Conservation (phyloP, 2,113 vertebrate genomes). For the Chloropsis hardwickii region DNA sequence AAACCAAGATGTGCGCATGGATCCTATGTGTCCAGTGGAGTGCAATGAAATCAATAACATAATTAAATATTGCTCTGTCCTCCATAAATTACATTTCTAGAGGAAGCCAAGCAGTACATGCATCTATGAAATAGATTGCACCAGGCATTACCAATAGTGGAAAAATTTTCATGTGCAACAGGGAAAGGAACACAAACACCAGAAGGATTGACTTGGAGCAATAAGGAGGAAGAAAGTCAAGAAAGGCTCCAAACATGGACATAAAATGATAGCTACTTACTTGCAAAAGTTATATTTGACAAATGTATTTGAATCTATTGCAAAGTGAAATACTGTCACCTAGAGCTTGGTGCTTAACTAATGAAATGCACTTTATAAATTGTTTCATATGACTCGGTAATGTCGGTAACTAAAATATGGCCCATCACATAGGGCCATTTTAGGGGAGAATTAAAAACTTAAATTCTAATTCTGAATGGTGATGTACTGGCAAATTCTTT, state of each 20-base stretch:
- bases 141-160: slow-evolving; percentile 4
- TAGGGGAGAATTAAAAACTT: neutral
- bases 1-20: neutral
- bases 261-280: neutral
- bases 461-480: neutral
- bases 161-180: neutral
- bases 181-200: neutral
- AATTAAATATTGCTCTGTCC: slow-evolving; percentile 1
- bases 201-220: neutral
- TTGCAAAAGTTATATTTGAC: neutral
- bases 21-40: neutral
- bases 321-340: neutral
- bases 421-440: neutral
- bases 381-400: neutral
- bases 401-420: neutral
- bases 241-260: neutral
- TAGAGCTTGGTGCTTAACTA: neutral
- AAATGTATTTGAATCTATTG: neutral
- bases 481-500: neutral
- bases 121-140: slow-evolving; percentile 30
- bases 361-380: neutral
- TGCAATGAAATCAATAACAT: slow-evolving; percentile 5
- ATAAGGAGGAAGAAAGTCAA: neutral
- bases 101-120: neutral
- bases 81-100: slow-evolving; percentile 20